Evolutionary conservation across 2,113 vertebrate genomes (phyloP), one percentile per base, ranked within the genome.

Genomic region (Probosciger aterrimus): DNA sequence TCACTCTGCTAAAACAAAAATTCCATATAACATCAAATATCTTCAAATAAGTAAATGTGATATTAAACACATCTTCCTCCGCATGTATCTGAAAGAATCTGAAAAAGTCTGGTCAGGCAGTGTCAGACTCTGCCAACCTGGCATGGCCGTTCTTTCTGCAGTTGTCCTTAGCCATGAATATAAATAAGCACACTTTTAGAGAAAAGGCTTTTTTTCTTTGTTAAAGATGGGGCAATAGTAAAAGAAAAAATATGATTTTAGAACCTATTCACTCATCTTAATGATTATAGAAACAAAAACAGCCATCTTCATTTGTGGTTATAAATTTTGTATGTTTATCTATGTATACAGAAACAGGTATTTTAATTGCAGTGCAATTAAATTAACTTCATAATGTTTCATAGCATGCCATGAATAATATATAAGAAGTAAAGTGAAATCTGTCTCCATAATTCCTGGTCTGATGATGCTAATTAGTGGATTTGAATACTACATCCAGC

Each of bases 321-420:
- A 64, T 83, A 60, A 35, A 87, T 91, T 57, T 79, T 77, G 14
- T 57, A 44, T 74, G 79, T 94, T 93, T 84, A 43, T 69, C 37
- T 82, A 35, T 88, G 82, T 92, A 52, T 75, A 88, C 67, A 95
- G 95, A 91, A 88, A 24, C n/a, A 70, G 30, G 39, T 90, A 77
- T 93, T 94, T 94, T 89, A 95, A 95, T 95, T 86, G 71, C 39
- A 87, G 11, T 57, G 79, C 86, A 87, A 94, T 85, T 93, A 79
- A 91, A 96, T 92, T 82, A 83, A 69, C 88, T 83, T 53, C 82
- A 82, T 76, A 86, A 93, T 67, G 8, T 79, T 92, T 93, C 82
- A 75, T 73, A 67, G 82, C 35, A 87, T 3, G 3, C 18, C 44
- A 78, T 95, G 90, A 97, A 96, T 95, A 90, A 96, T 92, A 94